Evolutionary conservation across 2,113 vertebrate genomes (phyloP).

Genomic region (Litocranius walleri): DNA sequence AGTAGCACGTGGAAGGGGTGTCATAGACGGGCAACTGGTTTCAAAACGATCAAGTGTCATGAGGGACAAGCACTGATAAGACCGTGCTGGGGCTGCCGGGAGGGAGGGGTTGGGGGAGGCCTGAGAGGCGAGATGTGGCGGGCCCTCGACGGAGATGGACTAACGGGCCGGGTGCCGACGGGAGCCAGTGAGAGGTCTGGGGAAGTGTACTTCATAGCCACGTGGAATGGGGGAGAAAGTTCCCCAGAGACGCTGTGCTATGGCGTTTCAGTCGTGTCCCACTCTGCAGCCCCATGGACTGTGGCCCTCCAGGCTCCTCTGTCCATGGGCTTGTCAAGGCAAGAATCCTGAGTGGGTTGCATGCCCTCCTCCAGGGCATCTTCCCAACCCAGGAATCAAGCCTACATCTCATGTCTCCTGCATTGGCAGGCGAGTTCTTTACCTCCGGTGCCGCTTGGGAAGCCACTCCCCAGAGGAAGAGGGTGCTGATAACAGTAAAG

Average conservation of each 20-base stretch:
- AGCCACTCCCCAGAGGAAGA: not conserved
- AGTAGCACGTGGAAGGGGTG: accelerated
- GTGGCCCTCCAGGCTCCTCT: not conserved
- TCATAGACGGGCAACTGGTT: not conserved
- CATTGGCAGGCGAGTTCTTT: not conserved
- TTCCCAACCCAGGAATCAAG: not conserved
- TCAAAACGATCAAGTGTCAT: not conserved
- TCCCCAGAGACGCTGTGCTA: not conserved
- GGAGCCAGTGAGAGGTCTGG: not conserved
- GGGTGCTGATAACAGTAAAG: not conserved
- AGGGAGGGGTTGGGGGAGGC: no score
- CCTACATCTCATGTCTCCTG: not conserved
- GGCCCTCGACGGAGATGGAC: not conserved
- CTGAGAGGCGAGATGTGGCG: not conserved
- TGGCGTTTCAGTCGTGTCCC: not conserved
- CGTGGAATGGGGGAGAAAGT: accelerated
- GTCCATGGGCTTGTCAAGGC: not conserved
- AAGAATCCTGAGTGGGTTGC: not conserved
- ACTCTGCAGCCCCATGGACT: not conserved
- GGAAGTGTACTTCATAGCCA: not conserved
- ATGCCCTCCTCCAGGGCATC: not conserved
- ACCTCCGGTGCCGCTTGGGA: not conserved
- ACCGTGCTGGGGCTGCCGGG: accelerated
- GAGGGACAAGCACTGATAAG: no score
- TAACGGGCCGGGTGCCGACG: not conserved